Evolutionary conservation across 2,888 invertebrate genomes (phyloP).

Genomic region (Acanthosoma haemorrhoidale): DNA sequence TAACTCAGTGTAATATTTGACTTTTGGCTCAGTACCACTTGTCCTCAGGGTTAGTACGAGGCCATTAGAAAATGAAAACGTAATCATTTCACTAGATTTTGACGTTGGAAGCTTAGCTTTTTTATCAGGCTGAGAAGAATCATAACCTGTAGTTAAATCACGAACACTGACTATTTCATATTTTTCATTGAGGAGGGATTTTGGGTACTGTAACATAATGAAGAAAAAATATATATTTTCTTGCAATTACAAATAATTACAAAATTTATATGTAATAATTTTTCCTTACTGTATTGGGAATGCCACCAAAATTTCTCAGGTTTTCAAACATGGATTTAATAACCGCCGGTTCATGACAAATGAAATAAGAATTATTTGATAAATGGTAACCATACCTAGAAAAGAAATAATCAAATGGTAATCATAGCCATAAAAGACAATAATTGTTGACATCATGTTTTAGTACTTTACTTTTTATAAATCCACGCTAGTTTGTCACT

Average conservation of each 20-base stretch:
- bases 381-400: constrained; percentile 82
- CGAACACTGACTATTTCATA: constrained; percentile 65
- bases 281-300: constrained; percentile 54
- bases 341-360: constrained; percentile 67
- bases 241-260: not conserved
- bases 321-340: constrained; percentile 73
- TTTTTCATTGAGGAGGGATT: constrained; percentile 56
- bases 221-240: not conserved
- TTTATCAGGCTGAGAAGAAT: constrained; percentile 63
- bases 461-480: constrained; percentile 60
- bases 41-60: constrained; percentile 83
- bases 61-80: constrained; percentile 83
- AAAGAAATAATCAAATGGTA: not conserved
- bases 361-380: constrained; percentile 80
- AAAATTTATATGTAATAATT: not conserved
- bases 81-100: constrained; percentile 81
- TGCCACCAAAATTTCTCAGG: constrained; percentile 66
- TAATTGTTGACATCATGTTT: not conserved
- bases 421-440: not conserved
- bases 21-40: constrained; percentile 97
- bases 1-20: constrained; percentile 96
- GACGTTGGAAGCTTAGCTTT: constrained; percentile 65
- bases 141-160: constrained; percentile 85
- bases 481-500: constrained; percentile 63
- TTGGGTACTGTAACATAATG: constrained; percentile 61